phyloP scores from a whole-genome alignment of 2,797 vertebrate genomes.

The Spea hammondii region DNA sequence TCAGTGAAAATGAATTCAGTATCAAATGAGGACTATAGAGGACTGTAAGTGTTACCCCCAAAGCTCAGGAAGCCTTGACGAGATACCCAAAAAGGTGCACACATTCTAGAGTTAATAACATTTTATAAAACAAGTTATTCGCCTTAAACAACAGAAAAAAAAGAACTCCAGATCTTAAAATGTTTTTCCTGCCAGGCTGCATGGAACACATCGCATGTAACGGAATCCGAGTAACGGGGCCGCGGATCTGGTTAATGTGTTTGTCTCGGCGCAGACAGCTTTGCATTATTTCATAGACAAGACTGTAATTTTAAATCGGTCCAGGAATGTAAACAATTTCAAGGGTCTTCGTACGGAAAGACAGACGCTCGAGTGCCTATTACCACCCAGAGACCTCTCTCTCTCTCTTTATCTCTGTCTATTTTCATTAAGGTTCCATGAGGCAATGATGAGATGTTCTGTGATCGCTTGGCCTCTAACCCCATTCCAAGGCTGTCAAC shows the following conservation, averaged over 20 bases:
- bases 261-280: slow-evolving; percentile 21
- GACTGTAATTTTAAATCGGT: slow-evolving; percentile 27
- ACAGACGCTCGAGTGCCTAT: not conserved
- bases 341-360: slow-evolving; percentile 13
- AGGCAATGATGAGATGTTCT: not conserved
- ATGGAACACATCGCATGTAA: slow-evolving; percentile 17
- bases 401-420: not conserved
- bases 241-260: slow-evolving; percentile 33
- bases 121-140: not conserved
- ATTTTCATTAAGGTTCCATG: not conserved
- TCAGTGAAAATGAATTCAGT: too few species aligned
- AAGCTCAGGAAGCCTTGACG: too few species aligned
- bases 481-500: too few species aligned
- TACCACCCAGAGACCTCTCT: not conserved
- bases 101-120: not conserved
- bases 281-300: slow-evolving; percentile 21
- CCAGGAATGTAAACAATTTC: slow-evolving; percentile 41
- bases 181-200: not conserved
- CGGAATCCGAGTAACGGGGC: slow-evolving; percentile 5
- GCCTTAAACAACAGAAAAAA: not conserved
- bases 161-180: not conserved
- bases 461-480: too few species aligned
- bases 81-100: too few species aligned
- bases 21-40: too few species aligned
- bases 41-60: too few species aligned